These are phyloP conservation scores for Laodelphax striatellus DNA, from an alignment of 1,140 invertebrate species.

Conservation along the genomic window DNA sequence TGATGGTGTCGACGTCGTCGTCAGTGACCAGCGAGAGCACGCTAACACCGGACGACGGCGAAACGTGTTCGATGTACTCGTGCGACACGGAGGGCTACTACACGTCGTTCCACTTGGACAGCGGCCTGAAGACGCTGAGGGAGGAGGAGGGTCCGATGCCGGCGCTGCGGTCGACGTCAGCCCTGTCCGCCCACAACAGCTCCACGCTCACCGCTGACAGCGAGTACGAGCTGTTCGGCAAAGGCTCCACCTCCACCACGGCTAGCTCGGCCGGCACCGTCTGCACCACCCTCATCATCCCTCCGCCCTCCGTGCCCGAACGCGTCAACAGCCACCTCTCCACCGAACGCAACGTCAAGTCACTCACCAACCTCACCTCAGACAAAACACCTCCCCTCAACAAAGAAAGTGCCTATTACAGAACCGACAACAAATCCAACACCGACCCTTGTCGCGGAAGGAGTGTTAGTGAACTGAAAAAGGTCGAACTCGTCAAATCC, in stretches of 20 bases:
- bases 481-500: constrained; percentile 11
- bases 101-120: constrained; percentile 93
- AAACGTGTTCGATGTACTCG: constrained; percentile 86
- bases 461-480: constrained; percentile 24
- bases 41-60: constrained; percentile 75
- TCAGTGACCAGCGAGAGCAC: constrained; percentile 77
- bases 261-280: constrained; percentile 82
- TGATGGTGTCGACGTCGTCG: constrained; percentile 40
- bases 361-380: constrained; percentile 5
- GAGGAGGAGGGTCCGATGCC: constrained; percentile 60
- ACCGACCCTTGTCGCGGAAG: constrained; percentile 26
- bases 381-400: not conserved
- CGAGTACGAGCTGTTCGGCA: constrained; percentile 79
- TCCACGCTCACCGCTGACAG: constrained; percentile 50
- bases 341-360: constrained; percentile 11
- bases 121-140: constrained; percentile 73
- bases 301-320: constrained; percentile 49
- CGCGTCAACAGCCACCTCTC: constrained; percentile 43
- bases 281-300: constrained; percentile 56
- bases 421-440: constrained; percentile 13
- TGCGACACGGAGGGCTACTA: constrained; percentile 96
- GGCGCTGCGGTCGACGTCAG: constrained; percentile 46
- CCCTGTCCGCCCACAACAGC: constrained; percentile 37
- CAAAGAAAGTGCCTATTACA: not conserved
- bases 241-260: constrained; percentile 71